Conservation (phyloP, 2,888 invertebrate genomes). For the Mythimna impura region DNA sequence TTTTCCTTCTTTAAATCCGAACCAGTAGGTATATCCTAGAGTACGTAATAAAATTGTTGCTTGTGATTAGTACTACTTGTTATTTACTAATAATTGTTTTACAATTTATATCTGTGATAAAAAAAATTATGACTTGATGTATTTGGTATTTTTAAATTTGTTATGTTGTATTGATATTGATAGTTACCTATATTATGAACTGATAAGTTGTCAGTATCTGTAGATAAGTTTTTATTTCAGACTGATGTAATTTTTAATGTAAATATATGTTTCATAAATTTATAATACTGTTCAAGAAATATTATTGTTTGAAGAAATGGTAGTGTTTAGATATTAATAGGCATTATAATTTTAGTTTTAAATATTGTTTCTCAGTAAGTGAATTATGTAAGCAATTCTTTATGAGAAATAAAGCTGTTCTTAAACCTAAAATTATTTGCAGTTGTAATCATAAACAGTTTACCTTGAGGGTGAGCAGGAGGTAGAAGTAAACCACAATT, state of each 20-base stretch:
- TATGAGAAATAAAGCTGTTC: too few species aligned
- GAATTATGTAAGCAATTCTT: too few species aligned
- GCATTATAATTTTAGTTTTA: too few species aligned
- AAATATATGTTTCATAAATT: neutral
- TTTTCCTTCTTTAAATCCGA: neutral
- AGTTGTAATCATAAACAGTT: neutral
- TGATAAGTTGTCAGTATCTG: neutral
- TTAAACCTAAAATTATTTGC: too few species aligned
- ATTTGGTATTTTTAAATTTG: neutral
- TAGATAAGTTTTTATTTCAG: neutral
- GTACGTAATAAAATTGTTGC: neutral
- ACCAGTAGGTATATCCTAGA: neutral
- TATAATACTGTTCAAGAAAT: neutral
- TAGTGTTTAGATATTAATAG: neutral
- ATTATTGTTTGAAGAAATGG: neutral
- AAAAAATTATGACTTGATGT: neutral
- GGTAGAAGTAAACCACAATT: constrained; percentile 44
- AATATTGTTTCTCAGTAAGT: too few species aligned
- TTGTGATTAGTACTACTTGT: neutral
- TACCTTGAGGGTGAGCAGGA: constrained; percentile 1
- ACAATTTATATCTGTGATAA: neutral
- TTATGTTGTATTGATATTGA: neutral
- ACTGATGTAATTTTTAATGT: neutral
- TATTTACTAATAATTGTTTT: neutral
- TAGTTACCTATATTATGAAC: neutral